A percentile compares a stretch with the other conserved stretches of the same genome.
Evolutionary conservation across 1,140 invertebrate species (phyloP).

Genomic region (Ectropis grisescens): DNA sequence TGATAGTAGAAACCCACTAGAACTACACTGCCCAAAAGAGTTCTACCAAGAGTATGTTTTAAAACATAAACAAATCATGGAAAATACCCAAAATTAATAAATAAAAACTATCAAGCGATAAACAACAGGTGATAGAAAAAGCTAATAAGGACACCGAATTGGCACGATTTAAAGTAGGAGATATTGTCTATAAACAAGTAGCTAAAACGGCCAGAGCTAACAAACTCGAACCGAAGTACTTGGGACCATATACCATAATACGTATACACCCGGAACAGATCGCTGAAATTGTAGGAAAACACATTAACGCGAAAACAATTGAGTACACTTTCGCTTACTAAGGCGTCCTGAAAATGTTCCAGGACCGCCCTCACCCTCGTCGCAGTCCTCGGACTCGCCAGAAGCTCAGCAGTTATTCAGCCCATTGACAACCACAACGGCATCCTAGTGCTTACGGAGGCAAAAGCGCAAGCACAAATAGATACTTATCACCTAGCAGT

Average conservation of each 20-base stretch:
- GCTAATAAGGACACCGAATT: slow-evolving; percentile 12
- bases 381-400: slow-evolving; percentile 10
- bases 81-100: slow-evolving; percentile 9
- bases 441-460: slow-evolving; percentile 9
- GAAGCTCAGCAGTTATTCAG: no score
- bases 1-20: slow-evolving; percentile 7
- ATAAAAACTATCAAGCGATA: slow-evolving; percentile 1
- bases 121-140: slow-evolving; percentile 17
- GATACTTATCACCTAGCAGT: no score
- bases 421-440: slow-evolving; percentile 9
- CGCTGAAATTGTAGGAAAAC: slow-evolving; percentile 22
- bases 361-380: slow-evolving; percentile 11
- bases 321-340: slow-evolving; percentile 17
- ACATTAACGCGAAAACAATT: slow-evolving; percentile 20
- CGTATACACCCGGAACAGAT: slow-evolving; percentile 21
- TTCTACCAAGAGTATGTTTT: slow-evolving; percentile 15
- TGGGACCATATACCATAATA: no score
- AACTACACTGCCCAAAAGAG: slow-evolving; percentile 10
- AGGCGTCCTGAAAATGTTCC: no score
- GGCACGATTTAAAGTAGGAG: slow-evolving; percentile 18
- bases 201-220: slow-evolving; percentile 19
- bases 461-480: no score
- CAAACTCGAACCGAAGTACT: slow-evolving; percentile 21
- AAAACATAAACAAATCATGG: slow-evolving; percentile 6
- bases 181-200: slow-evolving; percentile 21